Percentiles rank a stretch among this genome's conserved stretches.
These are phyloP conservation scores for Mimachlamys varia DNA, from an alignment of 2,888 invertebrate species.

Conservation along the genomic window DNA sequence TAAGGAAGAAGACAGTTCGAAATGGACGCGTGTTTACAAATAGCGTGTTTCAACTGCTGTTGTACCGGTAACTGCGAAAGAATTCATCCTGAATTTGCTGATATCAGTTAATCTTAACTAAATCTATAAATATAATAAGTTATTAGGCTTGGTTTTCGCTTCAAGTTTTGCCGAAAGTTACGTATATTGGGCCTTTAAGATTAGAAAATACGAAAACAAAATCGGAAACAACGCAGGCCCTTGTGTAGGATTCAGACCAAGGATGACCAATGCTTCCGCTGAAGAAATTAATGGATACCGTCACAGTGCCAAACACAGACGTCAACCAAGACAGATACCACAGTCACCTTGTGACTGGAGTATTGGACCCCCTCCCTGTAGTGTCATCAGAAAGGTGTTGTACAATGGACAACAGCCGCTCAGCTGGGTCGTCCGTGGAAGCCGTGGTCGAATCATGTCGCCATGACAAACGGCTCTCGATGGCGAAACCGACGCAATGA, in stretches of 20 bases:
- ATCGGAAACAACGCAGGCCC: neutral
- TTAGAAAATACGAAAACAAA: neutral
- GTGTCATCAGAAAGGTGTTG: constrained; percentile 17
- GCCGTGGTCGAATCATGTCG: neutral
- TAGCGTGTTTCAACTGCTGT: too few species aligned
- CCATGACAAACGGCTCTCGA: neutral
- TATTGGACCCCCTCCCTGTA: constrained; percentile 4
- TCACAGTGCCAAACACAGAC: neutral
- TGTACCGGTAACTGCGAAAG: too few species aligned
- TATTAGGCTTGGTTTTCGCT: too few species aligned
- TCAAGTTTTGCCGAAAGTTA: too few species aligned
- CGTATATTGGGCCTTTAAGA: too few species aligned
- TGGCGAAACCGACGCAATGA: neutral
- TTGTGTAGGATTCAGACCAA: neutral
- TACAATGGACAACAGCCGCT: constrained; percentile 5
- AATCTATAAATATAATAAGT: too few species aligned
- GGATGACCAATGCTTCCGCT: neutral
- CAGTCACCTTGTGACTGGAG: constrained; percentile 14
- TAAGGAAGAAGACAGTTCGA: too few species aligned
- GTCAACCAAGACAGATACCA: neutral
- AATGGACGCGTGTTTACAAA: too few species aligned
- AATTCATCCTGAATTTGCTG: too few species aligned
- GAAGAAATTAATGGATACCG: neutral
- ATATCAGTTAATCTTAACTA: too few species aligned
- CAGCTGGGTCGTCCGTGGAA: neutral